Percentiles rank a stretch among this genome's conserved stretches.
phyloP scores from a whole-genome alignment of 2,888 invertebrate species.

The Polymixis flavicincta region DNA sequence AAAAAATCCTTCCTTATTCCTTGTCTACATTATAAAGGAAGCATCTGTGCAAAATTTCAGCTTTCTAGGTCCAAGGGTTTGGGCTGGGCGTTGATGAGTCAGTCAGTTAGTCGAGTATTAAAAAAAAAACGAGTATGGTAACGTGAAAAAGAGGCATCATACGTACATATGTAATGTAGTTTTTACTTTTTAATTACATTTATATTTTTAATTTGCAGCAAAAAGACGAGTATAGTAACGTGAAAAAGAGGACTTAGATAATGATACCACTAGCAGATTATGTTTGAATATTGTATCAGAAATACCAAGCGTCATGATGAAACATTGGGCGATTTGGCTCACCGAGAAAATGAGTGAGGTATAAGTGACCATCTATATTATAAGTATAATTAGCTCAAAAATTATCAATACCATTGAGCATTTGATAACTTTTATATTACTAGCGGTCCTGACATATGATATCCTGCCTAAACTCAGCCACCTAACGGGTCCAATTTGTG shows the following conservation, averaged over 20 bases:
- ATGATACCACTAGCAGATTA: background rate
- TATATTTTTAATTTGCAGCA: constrained; percentile 18
- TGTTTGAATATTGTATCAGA: background rate
- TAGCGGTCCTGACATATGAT: too few species aligned
- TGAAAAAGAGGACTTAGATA: background rate
- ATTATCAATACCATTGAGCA: background rate
- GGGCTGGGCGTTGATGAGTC: too few species aligned
- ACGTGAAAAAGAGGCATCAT: too few species aligned
- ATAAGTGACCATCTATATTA: background rate
- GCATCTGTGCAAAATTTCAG: too few species aligned
- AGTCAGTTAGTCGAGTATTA: too few species aligned
- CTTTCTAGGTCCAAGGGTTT: too few species aligned
- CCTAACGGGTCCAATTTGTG: too few species aligned
- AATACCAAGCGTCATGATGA: background rate
- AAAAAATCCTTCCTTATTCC: too few species aligned
- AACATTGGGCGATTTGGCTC: background rate
- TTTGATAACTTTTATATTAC: background rate
- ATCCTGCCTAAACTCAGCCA: too few species aligned
- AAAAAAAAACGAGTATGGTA: too few species aligned
- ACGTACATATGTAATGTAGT: too few species aligned
- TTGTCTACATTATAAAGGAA: too few species aligned
- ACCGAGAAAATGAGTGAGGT: constrained; percentile 6
- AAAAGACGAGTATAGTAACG: constrained; percentile 9
- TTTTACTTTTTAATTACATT: background rate
- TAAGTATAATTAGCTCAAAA: background rate